phyloP scores from a whole-genome alignment of 2,888 invertebrate species.

The Boloria euphrosyne region DNA sequence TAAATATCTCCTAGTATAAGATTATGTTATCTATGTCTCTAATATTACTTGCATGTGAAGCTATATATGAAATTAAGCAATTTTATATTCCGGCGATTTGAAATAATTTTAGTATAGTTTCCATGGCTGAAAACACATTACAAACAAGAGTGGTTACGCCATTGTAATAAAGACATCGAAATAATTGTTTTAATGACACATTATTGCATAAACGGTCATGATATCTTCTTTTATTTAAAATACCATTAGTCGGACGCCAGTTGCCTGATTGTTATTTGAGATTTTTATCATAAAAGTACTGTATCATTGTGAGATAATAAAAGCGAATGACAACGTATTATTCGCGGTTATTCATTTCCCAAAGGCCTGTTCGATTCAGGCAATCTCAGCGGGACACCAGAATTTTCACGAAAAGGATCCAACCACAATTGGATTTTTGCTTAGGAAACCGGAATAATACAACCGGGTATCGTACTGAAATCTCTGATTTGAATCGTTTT shows the following conservation, averaged over 20 bases:
- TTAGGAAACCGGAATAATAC: slow-evolving; percentile 81
- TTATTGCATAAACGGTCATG: slow-evolving; percentile 63
- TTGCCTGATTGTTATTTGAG: slow-evolving; percentile 69
- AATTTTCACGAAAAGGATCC: slow-evolving; percentile 75
- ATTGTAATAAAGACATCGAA: slow-evolving; percentile 68
- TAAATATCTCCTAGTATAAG: no score
- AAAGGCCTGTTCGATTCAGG: slow-evolving; percentile 63
- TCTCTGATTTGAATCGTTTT: slow-evolving; percentile 81
- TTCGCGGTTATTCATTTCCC: slow-evolving; percentile 76
- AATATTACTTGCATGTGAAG: neutral
- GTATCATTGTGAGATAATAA: slow-evolving; percentile 82
- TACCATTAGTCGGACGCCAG: slow-evolving; percentile 60
- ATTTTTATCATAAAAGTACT: slow-evolving; percentile 79
- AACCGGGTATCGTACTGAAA: slow-evolving; percentile 79
- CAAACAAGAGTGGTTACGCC: slow-evolving; percentile 44
- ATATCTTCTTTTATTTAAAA: slow-evolving; percentile 73
- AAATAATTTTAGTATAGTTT: slow-evolving; percentile 39
- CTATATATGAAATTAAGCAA: slow-evolving; percentile 20
- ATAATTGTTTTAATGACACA: slow-evolving; percentile 70
- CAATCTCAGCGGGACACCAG: slow-evolving; percentile 77
- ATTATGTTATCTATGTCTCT: no score
- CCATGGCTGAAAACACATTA: slow-evolving; percentile 59
- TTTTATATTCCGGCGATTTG: slow-evolving; percentile 28
- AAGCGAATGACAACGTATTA: slow-evolving; percentile 81
- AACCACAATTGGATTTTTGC: slow-evolving; percentile 81